Percentiles rank a stretch among this genome's conserved stretches.
Conservation (phyloP, 2,888 invertebrate species). For the Tetramorium bicarinatum region DNA sequence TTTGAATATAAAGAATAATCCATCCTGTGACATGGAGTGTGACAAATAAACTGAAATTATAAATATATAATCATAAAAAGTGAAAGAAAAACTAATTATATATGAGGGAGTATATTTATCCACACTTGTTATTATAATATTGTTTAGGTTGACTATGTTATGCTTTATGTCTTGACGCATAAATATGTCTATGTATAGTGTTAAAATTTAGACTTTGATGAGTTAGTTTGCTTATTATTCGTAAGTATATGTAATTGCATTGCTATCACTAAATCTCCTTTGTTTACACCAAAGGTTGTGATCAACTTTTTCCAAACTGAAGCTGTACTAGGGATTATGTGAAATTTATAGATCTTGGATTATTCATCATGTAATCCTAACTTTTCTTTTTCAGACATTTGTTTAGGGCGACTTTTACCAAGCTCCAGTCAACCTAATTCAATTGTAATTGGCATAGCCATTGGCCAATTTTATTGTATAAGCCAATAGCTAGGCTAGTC, state of each 20-base stretch:
- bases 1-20: slow-evolving; percentile 12
- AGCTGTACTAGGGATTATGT: no score
- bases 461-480: no score
- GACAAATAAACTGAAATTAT: slow-evolving; percentile 25
- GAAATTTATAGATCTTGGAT: no score
- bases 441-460: no score
- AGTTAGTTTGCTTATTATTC: neutral
- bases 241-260: neutral
- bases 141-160: neutral
- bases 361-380: no score
- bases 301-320: no score
- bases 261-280: no score
- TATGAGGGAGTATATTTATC: neutral
- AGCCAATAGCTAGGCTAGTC: no score
- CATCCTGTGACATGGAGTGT: slow-evolving; percentile 15
- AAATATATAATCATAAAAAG: neutral
- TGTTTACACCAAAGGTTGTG: no score
- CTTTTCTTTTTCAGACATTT: no score
- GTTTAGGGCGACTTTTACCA: no score
- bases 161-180: neutral
- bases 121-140: neutral
- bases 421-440: no score
- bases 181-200: neutral
- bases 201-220: neutral
- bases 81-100: neutral